Base-by-base conservation (phyloP, 1,140 invertebrate species). In the Drosophila micromelanica region DNA sequence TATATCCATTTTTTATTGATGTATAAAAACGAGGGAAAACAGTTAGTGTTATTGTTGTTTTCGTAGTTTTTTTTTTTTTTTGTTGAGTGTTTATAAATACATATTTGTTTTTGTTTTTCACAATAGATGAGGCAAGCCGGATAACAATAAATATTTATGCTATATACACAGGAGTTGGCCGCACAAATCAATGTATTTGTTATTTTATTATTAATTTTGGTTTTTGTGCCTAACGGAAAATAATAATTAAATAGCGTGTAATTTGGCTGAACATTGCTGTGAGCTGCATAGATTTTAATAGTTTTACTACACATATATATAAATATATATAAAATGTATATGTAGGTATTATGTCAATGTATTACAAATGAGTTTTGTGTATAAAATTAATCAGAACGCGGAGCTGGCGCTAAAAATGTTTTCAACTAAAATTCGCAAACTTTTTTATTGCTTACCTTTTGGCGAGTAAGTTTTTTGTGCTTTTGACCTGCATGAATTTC, bases 211-310 rank as follows among this genome's bases (percentile, higher is more conserved):
- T 71, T 80, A 46, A 85, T 85, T 76, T 84, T 56, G 75, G 55
- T 73, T 79, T 69, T 84, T 70, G 55, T 52, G 69, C 59, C 80
- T 17, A 74, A 71, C 35, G 51, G 62, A 49, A 62, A 69, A 73
- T 48, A 45, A 30, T 68, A 70, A 60, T 54, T 69, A 73, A 82
- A 73, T 67, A 65, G 67, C 56, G 45, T 64, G 54, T 77, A 70
- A 76, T 80, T 80, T 74, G 74, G 80, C 73, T 78, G 80, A 63
- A 84, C 79, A 77, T 68, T 73, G 63, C 57, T 76, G 54, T 48
- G 70, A 57, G 35, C 20, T 61, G 15, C 51, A 52, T 65, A 55
- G 35, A 55, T 56, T 38, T 45, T 23, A 2, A 55, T 54, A 59
- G n/a, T 32, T 32, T 38, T 12, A 46, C 13, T 54, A 55, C 57